These are phyloP conservation scores for Pinctada fucata DNA, from an alignment of 2,888 invertebrate genomes.

Conservation along the genomic window DNA sequence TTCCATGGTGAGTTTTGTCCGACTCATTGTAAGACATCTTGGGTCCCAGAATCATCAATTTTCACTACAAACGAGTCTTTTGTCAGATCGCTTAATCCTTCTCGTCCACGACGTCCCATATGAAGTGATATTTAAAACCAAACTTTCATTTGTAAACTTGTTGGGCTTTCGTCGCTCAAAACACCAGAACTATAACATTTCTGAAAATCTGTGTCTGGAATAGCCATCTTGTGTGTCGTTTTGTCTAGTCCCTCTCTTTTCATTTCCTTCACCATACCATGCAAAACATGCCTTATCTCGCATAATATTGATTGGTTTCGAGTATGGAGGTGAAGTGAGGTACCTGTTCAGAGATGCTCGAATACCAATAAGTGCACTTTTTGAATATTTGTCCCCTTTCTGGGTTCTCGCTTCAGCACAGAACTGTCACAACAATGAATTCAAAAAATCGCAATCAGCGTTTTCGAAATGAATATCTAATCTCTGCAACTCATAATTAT, in stretches of 20 bases:
- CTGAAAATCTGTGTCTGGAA: neutral
- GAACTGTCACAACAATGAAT: too few relatives aligned
- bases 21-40: conserved; percentile 33
- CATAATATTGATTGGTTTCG: too few relatives aligned
- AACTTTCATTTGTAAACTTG: neutral
- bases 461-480: too few relatives aligned
- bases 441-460: too few relatives aligned
- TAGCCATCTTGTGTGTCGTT: neutral
- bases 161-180: neutral
- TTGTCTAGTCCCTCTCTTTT: neutral
- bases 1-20: conserved; percentile 36
- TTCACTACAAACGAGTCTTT: neutral
- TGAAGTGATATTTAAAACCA: neutral
- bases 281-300: too few relatives aligned
- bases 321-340: too few relatives aligned
- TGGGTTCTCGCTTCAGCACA: too few relatives aligned
- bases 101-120: neutral
- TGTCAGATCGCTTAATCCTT: conserved; percentile 16
- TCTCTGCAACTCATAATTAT: too few relatives aligned
- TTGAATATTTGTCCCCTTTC: too few relatives aligned
- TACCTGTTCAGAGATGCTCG: too few relatives aligned
- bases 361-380: too few relatives aligned
- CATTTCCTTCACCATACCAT: too few relatives aligned
- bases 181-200: neutral
- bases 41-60: conserved; percentile 4